Base-by-base conservation (phyloP, 2,888 invertebrate genomes). In the Agriopis marginaria region DNA sequence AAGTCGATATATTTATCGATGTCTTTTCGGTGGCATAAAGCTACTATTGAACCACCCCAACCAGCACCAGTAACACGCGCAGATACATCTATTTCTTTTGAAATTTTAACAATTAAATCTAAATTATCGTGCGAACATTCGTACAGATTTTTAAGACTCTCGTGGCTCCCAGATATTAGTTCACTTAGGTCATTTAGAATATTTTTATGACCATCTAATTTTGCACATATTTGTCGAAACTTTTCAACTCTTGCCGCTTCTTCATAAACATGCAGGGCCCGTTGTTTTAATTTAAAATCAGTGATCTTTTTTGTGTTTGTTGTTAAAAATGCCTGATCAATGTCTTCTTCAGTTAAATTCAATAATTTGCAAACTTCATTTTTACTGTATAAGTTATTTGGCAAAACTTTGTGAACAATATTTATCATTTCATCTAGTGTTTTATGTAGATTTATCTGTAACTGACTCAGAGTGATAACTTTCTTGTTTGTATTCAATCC, bases 41-140 rank as follows among this genome's bases (percentile, higher is more conserved):
- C 98, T 11, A 99, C 98, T 65, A 97, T 96, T 89, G 99, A 99
- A 7, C 99, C 99, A 49, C 99, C 99, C 99, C 99, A 99, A 94
- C 99, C 99, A 44, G 99, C 99, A 47, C 99, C 99, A 1, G 99
- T 99, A 50, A 99, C 94, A 62, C 99, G 96, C n/a, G 98, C 97
- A 53, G 98, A 97, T n/a, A 97, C 92, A 39, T 95, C 95, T 70
- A 95, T 93, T 61, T 96, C 95, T 71, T 95, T 94, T 9, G 97
- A 97, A 82, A 97, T 89, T 44, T 96, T 94, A 23, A 99, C 98
- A 32, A 99, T 95, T 67, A 95, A 92, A 88, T 99, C 99, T 76
- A 99, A 94, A 81, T 97, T 96, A 0, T 96, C 95, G 92, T 99
- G 98, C 67, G 99, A 99, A 89, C 99, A 99, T 87, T 99, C 98